Percentiles rank a stretch among this genome's conserved stretches.
Conservation (phyloP, 2,113 vertebrate genomes). For the Carettochelys insculpta region DNA sequence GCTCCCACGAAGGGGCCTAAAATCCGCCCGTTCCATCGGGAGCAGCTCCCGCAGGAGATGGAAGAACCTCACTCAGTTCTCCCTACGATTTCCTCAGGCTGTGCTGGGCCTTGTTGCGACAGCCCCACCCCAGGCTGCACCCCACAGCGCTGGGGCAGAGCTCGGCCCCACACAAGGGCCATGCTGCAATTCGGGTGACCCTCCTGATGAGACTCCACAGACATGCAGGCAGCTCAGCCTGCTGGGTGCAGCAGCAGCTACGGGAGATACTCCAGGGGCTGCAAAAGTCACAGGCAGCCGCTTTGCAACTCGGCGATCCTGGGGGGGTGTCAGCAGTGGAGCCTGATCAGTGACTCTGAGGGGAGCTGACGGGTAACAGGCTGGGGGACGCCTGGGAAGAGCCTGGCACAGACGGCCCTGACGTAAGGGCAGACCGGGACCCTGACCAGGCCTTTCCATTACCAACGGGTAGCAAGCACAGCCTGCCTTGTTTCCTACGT, state of each 20-base stretch:
- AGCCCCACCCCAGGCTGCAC: background rate
- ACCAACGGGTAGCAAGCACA: background rate
- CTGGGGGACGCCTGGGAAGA: background rate
- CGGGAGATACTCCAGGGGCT: no score
- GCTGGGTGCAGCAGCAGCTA: no score
- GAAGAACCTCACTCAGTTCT: background rate
- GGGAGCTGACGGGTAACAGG: background rate
- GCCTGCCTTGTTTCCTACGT: background rate
- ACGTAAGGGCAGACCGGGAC: background rate
- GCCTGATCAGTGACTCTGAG: background rate
- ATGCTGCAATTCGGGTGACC: background rate
- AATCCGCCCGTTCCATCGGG: background rate
- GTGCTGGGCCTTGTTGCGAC: background rate
- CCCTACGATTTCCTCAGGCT: background rate
- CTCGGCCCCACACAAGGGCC: background rate
- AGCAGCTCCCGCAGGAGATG: background rate
- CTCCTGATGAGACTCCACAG: background rate
- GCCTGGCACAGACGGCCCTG: background rate
- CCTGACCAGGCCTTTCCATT: background rate
- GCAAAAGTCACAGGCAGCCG: background rate
- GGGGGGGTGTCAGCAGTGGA: background rate
- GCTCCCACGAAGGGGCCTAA: background rate
- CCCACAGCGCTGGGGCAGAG: background rate
- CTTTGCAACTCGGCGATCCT: background rate
- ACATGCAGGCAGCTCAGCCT: background rate